These are phyloP conservation scores for Metallyticus violacea DNA, from an alignment of 2,888 invertebrate species.

Conservation along the genomic window DNA sequence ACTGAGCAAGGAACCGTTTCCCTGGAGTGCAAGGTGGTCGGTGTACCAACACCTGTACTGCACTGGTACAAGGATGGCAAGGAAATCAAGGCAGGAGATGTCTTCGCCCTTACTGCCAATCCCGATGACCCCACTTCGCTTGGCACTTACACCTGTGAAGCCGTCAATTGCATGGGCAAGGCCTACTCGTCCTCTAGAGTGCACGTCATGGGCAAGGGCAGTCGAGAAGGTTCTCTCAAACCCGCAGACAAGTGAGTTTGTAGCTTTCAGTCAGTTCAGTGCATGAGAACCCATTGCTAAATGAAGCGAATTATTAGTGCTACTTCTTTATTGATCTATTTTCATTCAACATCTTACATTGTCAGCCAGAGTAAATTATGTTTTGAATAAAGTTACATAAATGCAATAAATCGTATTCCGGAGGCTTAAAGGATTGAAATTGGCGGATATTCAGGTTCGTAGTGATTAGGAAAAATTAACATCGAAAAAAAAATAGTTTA, in stretches of 20 bases:
- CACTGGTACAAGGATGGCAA: constrained; percentile 78
- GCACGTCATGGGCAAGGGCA: constrained; percentile 72
- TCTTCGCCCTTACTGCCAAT: constrained; percentile 81
- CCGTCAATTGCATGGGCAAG: constrained; percentile 84
- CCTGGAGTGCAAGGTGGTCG: constrained; percentile 86
- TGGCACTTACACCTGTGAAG: constrained; percentile 85
- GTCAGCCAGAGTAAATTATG: too few relatives aligned
- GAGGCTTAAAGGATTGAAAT: too few relatives aligned
- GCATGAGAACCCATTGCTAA: too few relatives aligned
- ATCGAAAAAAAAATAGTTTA: too few relatives aligned
- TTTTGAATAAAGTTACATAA: too few relatives aligned
- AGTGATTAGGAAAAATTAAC: too few relatives aligned
- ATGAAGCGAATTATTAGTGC: too few relatives aligned
- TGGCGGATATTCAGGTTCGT: too few relatives aligned
- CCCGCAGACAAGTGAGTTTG: constrained; percentile 61
- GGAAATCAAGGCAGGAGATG: constrained; percentile 86
- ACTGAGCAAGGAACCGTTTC: constrained; percentile 88
- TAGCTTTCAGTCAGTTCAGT: too few relatives aligned
- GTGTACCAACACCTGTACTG: constrained; percentile 76
- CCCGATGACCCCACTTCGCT: constrained; percentile 81
- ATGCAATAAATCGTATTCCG: too few relatives aligned
- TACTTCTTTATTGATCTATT: too few relatives aligned
- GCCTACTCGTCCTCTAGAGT: constrained; percentile 81
- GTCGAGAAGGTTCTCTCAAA: constrained; percentile 65
- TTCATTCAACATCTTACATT: too few relatives aligned